These are phyloP conservation scores for Phragmatobia fuliginosa DNA, from an alignment of 2,888 invertebrate genomes.

Conservation along the genomic window DNA sequence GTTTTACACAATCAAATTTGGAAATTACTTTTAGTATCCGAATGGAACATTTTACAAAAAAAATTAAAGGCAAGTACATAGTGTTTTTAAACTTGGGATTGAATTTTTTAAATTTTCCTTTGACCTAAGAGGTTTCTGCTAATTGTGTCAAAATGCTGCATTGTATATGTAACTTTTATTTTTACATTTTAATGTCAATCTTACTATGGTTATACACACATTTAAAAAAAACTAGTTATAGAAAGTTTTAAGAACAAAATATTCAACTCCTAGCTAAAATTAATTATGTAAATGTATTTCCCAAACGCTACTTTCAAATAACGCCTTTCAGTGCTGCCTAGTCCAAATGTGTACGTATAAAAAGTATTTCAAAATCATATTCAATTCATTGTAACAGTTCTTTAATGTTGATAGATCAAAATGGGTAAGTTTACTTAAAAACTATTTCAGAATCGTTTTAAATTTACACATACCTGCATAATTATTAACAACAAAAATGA, in stretches of 20 bases:
- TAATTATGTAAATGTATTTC: slow-evolving; percentile 3
- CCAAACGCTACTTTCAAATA: slow-evolving; percentile 9
- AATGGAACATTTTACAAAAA: not conserved
- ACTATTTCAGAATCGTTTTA: slow-evolving; percentile 10
- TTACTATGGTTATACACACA: not conserved
- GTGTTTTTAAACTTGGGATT: not conserved
- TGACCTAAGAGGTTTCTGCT: not conserved
- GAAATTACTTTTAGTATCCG: slow-evolving; percentile 3
- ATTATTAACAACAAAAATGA: slow-evolving; percentile 17
- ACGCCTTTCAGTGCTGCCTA: slow-evolving; percentile 6
- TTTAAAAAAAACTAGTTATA: not conserved
- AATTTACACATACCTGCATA: slow-evolving; percentile 9
- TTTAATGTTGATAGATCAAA: slow-evolving; percentile 11
- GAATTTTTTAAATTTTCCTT: not conserved
- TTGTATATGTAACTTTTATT: too few relatives aligned
- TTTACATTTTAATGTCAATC: not conserved
- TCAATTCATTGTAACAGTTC: slow-evolving; percentile 9
- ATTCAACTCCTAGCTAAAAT: not conserved
- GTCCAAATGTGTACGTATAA: slow-evolving; percentile 9
- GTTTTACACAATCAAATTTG: slow-evolving; percentile 10
- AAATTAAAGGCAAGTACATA: not conserved
- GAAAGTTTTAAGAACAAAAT: not conserved
- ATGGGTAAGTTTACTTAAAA: slow-evolving; percentile 11
- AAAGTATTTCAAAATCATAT: slow-evolving; percentile 11
- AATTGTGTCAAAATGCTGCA: not conserved